Conservation (phyloP, 2,113 vertebrate genomes). For the Cinclus mexicanus region DNA sequence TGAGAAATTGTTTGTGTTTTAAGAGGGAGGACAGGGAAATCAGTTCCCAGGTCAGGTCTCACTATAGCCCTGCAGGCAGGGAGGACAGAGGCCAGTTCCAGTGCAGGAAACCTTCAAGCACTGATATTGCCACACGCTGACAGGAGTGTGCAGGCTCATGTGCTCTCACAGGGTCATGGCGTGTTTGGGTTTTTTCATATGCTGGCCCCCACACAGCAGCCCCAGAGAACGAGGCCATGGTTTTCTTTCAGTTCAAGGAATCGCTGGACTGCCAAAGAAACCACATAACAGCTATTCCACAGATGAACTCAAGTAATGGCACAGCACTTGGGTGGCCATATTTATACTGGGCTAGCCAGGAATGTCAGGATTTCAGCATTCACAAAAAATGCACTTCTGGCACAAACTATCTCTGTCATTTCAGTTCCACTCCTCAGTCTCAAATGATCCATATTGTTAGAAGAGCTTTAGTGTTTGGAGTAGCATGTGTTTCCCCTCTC, state of each 20-base stretch:
- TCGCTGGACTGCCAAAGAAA: constrained; percentile 33
- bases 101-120: background rate
- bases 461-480: background rate
- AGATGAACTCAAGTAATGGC: constrained; percentile 57
- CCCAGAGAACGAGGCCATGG: background rate
- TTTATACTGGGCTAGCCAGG: constrained; percentile 60
- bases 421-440: constrained; percentile 36
- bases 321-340: constrained; percentile 65
- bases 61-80: accelerated
- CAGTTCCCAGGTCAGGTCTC: background rate
- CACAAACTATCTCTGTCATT: constrained; percentile 43
- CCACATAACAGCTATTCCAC: background rate
- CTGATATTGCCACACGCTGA: accelerated
- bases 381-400: constrained; percentile 63
- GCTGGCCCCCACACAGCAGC: background rate
- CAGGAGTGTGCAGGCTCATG: accelerated
- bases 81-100: background rate
- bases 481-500: background rate
- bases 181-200: background rate
- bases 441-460: constrained; percentile 56
- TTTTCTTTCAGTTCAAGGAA: constrained; percentile 21
- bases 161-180: background rate
- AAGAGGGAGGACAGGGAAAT: background rate
- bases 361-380: constrained; percentile 64
- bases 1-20: background rate